Percentiles rank a stretch among this genome's conserved stretches.
Conservation (phyloP, 2,113 vertebrate species). For the Etheostoma spectabile region DNA sequence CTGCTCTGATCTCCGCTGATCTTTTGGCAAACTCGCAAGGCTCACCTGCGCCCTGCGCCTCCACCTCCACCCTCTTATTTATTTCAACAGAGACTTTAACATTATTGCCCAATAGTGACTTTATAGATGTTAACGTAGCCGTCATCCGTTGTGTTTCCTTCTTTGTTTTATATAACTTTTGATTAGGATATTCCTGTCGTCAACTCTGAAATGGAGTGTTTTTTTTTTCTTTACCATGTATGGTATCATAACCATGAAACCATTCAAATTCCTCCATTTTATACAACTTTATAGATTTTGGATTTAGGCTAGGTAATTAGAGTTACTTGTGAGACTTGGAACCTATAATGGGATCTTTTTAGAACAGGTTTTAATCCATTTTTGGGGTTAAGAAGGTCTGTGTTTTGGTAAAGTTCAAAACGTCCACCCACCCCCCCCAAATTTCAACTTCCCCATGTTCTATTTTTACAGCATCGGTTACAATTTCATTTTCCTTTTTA, state of each 20-base stretch:
- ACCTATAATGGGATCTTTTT: not conserved
- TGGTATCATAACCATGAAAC: too few species aligned
- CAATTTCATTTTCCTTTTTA: slow-evolving; percentile 22
- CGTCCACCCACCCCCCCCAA: slow-evolving; percentile 31
- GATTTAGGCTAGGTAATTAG: too few species aligned
- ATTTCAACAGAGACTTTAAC: slow-evolving; percentile 4
- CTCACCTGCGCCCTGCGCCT: slow-evolving; percentile 61
- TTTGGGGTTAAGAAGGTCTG: not conserved
- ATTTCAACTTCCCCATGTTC: slow-evolving; percentile 10
- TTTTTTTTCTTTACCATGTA: too few species aligned
- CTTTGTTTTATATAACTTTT: not conserved
- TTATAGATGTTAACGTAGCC: not conserved
- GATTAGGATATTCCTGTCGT: not conserved
- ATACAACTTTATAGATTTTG: too few species aligned
- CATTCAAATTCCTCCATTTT: too few species aligned
- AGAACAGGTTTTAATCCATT: not conserved
- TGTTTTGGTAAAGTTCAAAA: slow-evolving; percentile 27
- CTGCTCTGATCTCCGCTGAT: slow-evolving; percentile 55
- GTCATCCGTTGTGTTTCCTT: not conserved
- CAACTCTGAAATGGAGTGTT: too few species aligned
- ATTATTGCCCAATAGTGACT: not conserved
- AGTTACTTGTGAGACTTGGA: not conserved
- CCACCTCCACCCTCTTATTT: not conserved
- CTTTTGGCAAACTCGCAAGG: slow-evolving; percentile 46
- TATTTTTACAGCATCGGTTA: not conserved